Evolutionary conservation across 2,113 vertebrate genomes (phyloP).

Genomic region (Zosterops borbonicus): DNA sequence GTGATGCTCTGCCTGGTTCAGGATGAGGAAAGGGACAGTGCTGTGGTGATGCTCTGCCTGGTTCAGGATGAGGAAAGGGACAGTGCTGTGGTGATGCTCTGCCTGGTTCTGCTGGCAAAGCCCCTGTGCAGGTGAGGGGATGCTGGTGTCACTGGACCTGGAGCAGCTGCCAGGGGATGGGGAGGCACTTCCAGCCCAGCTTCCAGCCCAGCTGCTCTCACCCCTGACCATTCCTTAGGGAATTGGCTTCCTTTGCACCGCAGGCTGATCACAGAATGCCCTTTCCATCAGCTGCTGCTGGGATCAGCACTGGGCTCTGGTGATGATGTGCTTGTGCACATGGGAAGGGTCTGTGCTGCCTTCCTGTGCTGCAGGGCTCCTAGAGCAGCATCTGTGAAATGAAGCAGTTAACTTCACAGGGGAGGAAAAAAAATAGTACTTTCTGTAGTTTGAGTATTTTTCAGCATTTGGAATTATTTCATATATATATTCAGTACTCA

Average conservation of each 20-base stretch:
- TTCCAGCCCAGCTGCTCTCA: not conserved
- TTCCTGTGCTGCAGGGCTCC: not conserved
- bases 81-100: not conserved
- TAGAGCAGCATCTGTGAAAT: not conserved
- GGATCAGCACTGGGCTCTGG: not conserved
- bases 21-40: not conserved
- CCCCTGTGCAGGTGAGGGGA: not conserved
- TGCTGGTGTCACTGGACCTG: not conserved
- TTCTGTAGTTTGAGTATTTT: not conserved
- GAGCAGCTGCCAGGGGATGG: not conserved
- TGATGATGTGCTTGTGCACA: not conserved
- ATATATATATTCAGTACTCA: not conserved
- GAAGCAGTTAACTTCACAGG: not conserved
- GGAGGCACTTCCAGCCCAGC: not conserved
- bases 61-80: not conserved
- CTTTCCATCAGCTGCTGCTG: not conserved
- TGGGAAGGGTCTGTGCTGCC: not conserved
- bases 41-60: not conserved
- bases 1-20: not conserved
- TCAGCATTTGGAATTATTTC: not conserved
- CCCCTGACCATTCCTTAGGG: not conserved
- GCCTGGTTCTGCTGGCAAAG: not conserved
- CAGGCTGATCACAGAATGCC: accelerated
- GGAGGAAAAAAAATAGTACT: no score
- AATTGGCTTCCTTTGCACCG: not conserved